Conservation (phyloP, 2,797 vertebrate species). For the Carapus acus region DNA sequence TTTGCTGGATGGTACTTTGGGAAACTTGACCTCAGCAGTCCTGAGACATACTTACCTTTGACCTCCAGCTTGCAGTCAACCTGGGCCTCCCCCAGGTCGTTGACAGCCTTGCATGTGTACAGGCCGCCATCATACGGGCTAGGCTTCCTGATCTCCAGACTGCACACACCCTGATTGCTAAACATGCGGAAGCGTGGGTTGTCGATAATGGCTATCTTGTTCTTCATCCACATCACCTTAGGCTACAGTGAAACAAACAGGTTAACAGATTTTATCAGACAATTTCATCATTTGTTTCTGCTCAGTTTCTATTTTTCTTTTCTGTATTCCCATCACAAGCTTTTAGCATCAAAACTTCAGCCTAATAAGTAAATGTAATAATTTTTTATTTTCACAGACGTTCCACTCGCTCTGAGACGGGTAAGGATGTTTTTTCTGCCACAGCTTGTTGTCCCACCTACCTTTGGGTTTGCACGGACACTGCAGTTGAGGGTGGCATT, state of each 20-base stretch:
- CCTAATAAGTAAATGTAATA: no score
- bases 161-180: constrained; percentile 95
- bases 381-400: no score
- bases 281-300: no score
- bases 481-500: constrained; percentile 95
- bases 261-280: no score
- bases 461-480: constrained; percentile 92
- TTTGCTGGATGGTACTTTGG: constrained; percentile 23
- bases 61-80: constrained; percentile 97
- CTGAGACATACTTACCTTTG: constrained; percentile 81
- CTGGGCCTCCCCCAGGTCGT: constrained; percentile 86
- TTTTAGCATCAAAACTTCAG: no score
- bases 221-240: constrained; percentile 98
- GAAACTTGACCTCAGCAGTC: constrained; percentile 39
- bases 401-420: no score
- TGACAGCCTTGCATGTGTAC: constrained; percentile 89
- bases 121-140: constrained; percentile 89
- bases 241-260: constrained; percentile 70
- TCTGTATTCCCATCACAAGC: no score
- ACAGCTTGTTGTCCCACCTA: constrained; percentile 55
- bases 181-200: constrained; percentile 97
- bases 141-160: constrained; percentile 95
- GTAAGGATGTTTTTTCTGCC: no score
- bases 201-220: constrained; percentile 86
- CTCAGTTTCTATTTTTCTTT: no score